A percentile compares a stretch with the other conserved stretches of the same genome.
Evolutionary conservation across 2,113 vertebrate species (phyloP).

Genomic region (Amazona vittata): DNA sequence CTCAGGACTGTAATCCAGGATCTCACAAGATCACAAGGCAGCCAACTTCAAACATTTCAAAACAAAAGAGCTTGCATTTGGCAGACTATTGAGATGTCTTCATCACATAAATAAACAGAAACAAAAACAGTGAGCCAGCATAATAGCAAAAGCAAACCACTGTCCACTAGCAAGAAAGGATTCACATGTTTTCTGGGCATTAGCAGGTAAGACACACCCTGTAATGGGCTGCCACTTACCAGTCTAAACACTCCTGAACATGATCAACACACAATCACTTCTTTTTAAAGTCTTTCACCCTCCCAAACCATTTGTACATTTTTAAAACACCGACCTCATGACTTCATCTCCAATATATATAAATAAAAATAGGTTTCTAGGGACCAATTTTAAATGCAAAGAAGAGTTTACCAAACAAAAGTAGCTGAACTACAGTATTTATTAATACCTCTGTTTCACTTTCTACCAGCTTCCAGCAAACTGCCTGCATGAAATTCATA

Average conservation of each 20-base stretch:
- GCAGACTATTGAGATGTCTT: background rate
- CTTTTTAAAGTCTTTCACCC: rapidly evolving
- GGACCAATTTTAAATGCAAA: background rate
- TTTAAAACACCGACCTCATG: background rate
- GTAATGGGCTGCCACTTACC: rapidly evolving
- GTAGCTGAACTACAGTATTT: background rate
- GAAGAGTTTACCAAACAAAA: background rate
- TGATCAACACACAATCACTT: background rate
- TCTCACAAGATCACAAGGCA: background rate
- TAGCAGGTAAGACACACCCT: background rate
- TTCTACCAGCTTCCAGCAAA: background rate
- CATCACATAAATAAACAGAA: background rate
- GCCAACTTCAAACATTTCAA: background rate
- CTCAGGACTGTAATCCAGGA: background rate
- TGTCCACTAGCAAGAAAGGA: background rate
- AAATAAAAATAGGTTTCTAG: background rate
- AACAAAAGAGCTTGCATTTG: background rate
- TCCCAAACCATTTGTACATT: background rate
- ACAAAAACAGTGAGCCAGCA: background rate
- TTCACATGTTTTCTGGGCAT: background rate
- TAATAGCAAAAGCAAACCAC: background rate
- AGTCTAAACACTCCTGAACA: background rate
- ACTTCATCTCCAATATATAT: background rate
- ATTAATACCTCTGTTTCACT: background rate
- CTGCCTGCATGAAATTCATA: background rate